Evolutionary conservation across 2,113 vertebrate species (phyloP), one percentile per base, ranked within the genome.

Genomic region (Penelope pileata): DNA sequence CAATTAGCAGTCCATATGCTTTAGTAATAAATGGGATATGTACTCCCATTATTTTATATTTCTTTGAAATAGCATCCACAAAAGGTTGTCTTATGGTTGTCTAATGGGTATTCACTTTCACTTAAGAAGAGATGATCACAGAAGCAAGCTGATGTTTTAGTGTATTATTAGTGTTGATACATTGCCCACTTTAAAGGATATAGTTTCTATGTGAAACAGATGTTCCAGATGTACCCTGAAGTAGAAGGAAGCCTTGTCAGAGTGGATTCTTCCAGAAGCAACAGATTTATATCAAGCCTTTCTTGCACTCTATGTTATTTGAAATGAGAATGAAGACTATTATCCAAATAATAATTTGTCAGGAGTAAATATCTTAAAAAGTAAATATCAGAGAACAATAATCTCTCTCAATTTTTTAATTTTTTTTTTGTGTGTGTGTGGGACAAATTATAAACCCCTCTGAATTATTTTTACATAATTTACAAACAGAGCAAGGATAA

Each of bases 1-100:
- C 32, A 68, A 19, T 64, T 70, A 60, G 26, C 18, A 62, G 32
- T 6, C 45, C 10, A 16, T 64, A 48, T 48, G 10, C 9, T 86
- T 67, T 80, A 24, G 27, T 3, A 1, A 24, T 62, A 5, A 7
- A 1, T 12, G 2, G n/a, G 7, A 2, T 36, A 22, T 4, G 5
- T 50, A 13, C 2, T 60, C 21, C 3, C 4, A 15, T 54, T 73
- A n/a, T 75, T 53, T 74, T 51, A 32, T 12, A 23, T 27, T 60
- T 70, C 40, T 67, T 81, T 2, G 30, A 84, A 72, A 56, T 4
- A 29, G 1, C 7, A 60, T 34, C 29, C 40, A 26, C 19, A 85
- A 56, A 73, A 66, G 2, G 5, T 58, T 62, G n/a, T 6, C 36
- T 83, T 48, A 56, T 36, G 2, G 5, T 58, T 62, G n/a, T 6